Evolutionary conservation across 2,113 vertebrate genomes (phyloP).

Genomic region (Himantopus leucocephalus): DNA sequence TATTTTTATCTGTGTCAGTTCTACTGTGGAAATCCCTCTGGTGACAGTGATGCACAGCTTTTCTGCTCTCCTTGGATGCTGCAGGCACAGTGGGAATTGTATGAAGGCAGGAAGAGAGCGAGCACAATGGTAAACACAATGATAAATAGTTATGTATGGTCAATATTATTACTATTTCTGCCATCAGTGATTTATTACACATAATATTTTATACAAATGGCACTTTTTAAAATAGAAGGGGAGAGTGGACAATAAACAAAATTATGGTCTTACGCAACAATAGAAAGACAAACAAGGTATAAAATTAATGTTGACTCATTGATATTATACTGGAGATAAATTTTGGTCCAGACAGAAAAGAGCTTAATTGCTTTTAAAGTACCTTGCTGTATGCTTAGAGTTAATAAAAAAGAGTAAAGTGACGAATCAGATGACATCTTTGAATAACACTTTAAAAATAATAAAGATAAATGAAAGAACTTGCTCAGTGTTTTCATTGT

Average conservation of each 20-base stretch:
- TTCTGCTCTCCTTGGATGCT: neutral
- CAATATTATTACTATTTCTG: conserved; percentile 14
- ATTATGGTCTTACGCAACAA: neutral
- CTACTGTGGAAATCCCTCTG: neutral
- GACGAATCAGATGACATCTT: neutral
- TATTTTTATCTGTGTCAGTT: neutral
- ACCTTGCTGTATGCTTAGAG: neutral
- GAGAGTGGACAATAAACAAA: neutral
- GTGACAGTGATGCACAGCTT: neutral
- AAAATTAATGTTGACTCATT: neutral
- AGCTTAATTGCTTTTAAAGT: neutral
- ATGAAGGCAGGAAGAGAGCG: neutral
- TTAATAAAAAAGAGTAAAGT: neutral
- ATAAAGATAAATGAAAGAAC: neutral
- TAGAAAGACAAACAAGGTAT: neutral
- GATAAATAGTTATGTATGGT: neutral
- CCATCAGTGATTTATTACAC: neutral
- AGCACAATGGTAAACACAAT: neutral
- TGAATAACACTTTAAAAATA: neutral
- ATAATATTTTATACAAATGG: neutral
- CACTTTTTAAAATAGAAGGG: neutral
- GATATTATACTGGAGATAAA: neutral
- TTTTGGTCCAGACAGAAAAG: neutral
- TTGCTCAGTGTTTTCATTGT: neutral
- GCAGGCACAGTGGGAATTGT: neutral